These are phyloP conservation scores for Petromus typicus DNA, from an alignment of 2,113 vertebrate genomes.

Conservation along the genomic window DNA sequence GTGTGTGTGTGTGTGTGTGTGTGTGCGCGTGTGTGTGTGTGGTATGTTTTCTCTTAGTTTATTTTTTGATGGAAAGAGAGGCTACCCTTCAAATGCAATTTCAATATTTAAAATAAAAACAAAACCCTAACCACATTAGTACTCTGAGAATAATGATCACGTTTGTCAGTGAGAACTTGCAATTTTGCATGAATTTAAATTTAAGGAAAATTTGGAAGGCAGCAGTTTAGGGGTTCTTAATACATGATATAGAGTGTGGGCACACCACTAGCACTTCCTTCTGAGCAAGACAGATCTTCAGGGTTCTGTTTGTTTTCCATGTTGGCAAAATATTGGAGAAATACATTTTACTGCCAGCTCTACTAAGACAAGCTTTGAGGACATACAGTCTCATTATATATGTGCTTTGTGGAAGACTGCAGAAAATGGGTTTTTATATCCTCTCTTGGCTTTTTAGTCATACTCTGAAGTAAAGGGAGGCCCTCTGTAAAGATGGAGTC, in stretches of 20 bases:
- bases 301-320: not conserved
- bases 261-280: not conserved
- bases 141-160: not conserved
- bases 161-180: slow-evolving; percentile 21
- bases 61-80: slow-evolving; percentile 12
- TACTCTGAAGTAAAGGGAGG: not conserved
- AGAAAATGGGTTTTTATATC: not conserved
- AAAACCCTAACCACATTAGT: not conserved
- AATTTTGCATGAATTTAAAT: slow-evolving; percentile 10
- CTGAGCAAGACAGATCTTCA: not conserved
- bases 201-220: slow-evolving; percentile 32
- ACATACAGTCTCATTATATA: not conserved
- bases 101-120: not conserved
- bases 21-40: not conserved
- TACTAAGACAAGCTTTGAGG: not conserved
- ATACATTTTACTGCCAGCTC: not conserved
- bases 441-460: not conserved
- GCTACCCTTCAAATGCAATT: not conserved
- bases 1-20: not conserved
- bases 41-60: not conserved
- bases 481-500: not conserved
- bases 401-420: not conserved
- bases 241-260: not conserved
- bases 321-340: not conserved
- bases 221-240: not conserved